A percentile compares a stretch with the other conserved stretches of the same genome.
phyloP scores from a whole-genome alignment of 2,888 invertebrate genomes.

The Volucella inflata region DNA sequence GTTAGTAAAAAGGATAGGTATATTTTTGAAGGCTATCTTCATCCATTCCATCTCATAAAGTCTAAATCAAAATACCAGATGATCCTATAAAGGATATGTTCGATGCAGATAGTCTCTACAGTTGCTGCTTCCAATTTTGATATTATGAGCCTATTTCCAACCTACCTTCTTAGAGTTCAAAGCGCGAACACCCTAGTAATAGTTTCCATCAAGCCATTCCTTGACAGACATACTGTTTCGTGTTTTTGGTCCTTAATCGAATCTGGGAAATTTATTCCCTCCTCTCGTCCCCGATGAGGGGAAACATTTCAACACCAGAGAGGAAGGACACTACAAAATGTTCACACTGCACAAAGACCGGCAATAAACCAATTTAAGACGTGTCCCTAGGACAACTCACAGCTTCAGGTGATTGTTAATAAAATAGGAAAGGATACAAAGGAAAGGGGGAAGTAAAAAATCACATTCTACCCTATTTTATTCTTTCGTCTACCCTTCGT shows the following conservation, averaged over 20 bases:
- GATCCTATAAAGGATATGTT: too few relatives aligned
- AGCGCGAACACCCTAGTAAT: too few relatives aligned
- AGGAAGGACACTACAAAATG: constrained; percentile 15
- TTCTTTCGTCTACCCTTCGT: neutral
- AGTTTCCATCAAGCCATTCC: too few relatives aligned
- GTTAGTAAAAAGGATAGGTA: too few relatives aligned
- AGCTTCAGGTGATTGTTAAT: constrained; percentile 58
- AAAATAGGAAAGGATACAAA: constrained; percentile 34
- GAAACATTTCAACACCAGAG: neutral
- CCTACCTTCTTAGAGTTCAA: too few relatives aligned
- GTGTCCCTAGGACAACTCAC: constrained; percentile 33
- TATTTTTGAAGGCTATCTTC: too few relatives aligned
- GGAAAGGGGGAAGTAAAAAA: neutral
- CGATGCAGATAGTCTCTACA: too few relatives aligned
- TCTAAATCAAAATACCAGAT: too few relatives aligned
- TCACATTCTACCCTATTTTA: constrained; percentile 1
- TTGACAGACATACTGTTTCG: too few relatives aligned
- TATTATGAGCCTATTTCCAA: too few relatives aligned
- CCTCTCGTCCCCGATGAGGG: neutral
- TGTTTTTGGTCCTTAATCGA: constrained; percentile 14
- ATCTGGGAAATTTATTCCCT: constrained; percentile 33
- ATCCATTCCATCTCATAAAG: too few relatives aligned
- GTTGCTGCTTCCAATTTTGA: too few relatives aligned
- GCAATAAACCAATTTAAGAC: constrained; percentile 62
- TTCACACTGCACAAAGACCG: constrained; percentile 49